Base-by-base conservation (phyloP, 2,888 invertebrate species). In the Torymus auratus region DNA sequence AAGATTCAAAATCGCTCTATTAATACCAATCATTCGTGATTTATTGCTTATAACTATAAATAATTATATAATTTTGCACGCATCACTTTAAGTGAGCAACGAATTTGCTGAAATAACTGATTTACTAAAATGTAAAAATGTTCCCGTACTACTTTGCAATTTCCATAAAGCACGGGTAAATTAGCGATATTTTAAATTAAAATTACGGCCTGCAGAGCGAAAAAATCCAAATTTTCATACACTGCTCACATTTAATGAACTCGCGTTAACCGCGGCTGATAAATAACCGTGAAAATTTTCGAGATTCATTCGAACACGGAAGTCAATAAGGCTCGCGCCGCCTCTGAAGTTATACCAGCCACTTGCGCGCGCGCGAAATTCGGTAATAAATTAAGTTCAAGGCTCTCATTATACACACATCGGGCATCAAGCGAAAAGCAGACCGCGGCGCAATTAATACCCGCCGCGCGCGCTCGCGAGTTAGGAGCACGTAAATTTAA, bases 301-400 rank as follows among this genome's bases (percentile, higher is more conserved):
- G 20, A 20, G 20, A 70, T 50, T 70, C 67, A 55, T 14, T 60
- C 10, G 14, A 41, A 75, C 17, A 53, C 77, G 75, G 78, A 78
- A 82, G 78, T 69, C 62, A 50, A 79, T 67, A 64, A 58, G 41
- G 41, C 41, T 41, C 12, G 41, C 58, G 28, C 20, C 14, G 12
- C n/a, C 10, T 1, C 41, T 13, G 50, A 15, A 60, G 52, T 41
- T 55, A 56, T 55, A 56, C 41, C 41, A 4, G 17, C 28, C 58
- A 53, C 28, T 0, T 4, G 60, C 20, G 20, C 20, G 20, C 20
- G 2, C 62, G 52, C 68, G 56, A 69, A 79, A 82, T 73, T 80
- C 70, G 76, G 50, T 64, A 65, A 73, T 82, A 82, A 82, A 80
- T 82, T 77, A 77, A 79, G 79, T 77, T 82, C 82, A 80, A 82